Evolutionary conservation across 2,888 invertebrate genomes (phyloP), one percentile per base, ranked within the genome.

Genomic region (Ariolimax columbianus): DNA sequence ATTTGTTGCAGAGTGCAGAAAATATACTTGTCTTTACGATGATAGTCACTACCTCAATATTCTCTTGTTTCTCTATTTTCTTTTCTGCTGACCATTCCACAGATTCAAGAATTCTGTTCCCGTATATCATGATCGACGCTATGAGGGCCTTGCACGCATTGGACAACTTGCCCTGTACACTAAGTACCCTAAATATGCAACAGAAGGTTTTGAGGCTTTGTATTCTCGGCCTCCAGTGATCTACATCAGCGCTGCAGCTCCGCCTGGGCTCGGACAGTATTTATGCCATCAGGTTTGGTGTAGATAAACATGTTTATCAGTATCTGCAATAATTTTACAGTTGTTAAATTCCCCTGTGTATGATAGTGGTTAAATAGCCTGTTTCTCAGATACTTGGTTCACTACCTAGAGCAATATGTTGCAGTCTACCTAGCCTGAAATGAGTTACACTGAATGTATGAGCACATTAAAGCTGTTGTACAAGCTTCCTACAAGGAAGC

Each of bases 41-140:
- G 47, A 47, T 47, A 17, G 47, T 47, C 47, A 47, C 47, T 47
- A 47, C 7, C 7, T 17, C 17, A 47, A 47, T 47, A 47, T 47
- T 47, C 17, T 47, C 47, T 47, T 47, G 17, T 47, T 47, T 17
- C 7, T 47, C 17, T 47, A 7, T 47, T 17, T 47, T 17, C 47
- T 3, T 26, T 63, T 19, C 17, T 26, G 23, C 23, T 26, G 23
- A 63, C 63, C 63, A 63, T 36, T 47, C 9, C 85, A 23, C 94
- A 97, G 97, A 91, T 96, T 97, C 93, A 95, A 96, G 86, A 97
- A 98, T 91, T 96, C 97, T 86, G 96, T 96, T 55, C 96, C 97
- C 1, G 97, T 96, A 93, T 98, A 97, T 93, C 97, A 98, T 92
- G 97, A 97, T 88, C 98, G 98, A 90, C 97, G 96, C 88, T 95